Base-by-base conservation (phyloP, 2,797 vertebrate species). In the Lagocephalus sceleratus region DNA sequence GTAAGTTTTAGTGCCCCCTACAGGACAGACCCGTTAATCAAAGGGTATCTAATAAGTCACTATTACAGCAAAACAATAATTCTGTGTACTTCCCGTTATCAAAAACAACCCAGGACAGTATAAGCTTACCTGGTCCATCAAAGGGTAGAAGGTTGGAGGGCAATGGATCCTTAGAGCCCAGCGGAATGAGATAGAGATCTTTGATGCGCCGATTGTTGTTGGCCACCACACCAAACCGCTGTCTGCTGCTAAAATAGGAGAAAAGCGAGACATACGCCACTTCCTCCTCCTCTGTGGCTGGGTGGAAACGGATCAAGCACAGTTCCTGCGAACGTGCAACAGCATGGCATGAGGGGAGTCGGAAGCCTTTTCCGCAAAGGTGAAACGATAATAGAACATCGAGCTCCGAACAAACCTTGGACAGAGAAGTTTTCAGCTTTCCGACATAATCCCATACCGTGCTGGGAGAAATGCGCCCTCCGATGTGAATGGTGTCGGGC, bases 381-480 rank as follows among this genome's bases (percentile, higher is more conserved):
- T 3, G 32, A 35, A 12, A 35, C 5, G 12, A 14, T 2, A 12
- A 35, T 14, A 35, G 32, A 35, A 14, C 12, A 2, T 14, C 11
- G 5, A 12, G 32, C 14, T 35, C 32, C 3, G 1, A 35, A 75
- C 83, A 57, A 93, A 99, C 97, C 94, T 99, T 98, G 15, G 96
- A 95, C 23, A 98, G 86, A 0, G 97, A 99, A 12, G 95, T 98
- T 86, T 95, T 98, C 62, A 99, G 90, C 77, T 98, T 98, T 75
- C 97, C 96, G 11, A 99, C 94, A 65, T 99, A 99, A 84, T 99
- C 97, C 97, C 97, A 99, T 59, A 99, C 96, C 0, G 96, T 98
- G 88, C 86, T 92, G 22, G 97, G 96, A 39, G 92, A 92, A 73
- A 99, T 99, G 60, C 97, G 91, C 54, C 97, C 97, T 21, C 95